Evolutionary conservation across 1,140 invertebrate genomes (phyloP).

Genomic region (Asobara japonica): DNA sequence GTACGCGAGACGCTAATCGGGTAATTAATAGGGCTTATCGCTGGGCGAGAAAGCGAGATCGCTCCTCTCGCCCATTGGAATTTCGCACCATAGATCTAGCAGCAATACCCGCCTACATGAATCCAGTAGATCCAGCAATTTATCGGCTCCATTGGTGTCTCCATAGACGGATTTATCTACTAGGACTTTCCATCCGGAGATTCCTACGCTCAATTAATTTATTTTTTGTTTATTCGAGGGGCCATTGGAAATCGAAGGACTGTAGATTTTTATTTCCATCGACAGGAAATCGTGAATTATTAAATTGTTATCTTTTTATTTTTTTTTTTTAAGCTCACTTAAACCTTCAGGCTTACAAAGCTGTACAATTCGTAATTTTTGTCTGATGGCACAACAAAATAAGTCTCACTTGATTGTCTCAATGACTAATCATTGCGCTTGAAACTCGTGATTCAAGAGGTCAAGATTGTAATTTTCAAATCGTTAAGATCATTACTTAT

Average conservation of each 20-base stretch:
- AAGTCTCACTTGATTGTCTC: neutral
- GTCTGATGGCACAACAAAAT: too few relatives aligned
- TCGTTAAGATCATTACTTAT: constrained; percentile 6
- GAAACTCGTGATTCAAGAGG: constrained; percentile 13
- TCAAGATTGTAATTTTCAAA: constrained; percentile 15
- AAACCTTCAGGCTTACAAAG: too few relatives aligned
- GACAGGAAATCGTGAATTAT: too few relatives aligned
- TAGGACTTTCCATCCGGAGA: constrained; percentile 13
- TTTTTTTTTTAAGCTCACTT: too few relatives aligned
- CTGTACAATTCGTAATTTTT: too few relatives aligned
- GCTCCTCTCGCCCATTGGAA: constrained; percentile 10
- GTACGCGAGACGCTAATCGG: constrained; percentile 21
- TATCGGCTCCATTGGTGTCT: constrained; percentile 17
- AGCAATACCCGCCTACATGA: neutral
- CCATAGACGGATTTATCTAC: constrained; percentile 19
- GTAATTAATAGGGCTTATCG: constrained; percentile 32
- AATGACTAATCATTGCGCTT: constrained; percentile 1
- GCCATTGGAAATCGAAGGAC: too few relatives aligned
- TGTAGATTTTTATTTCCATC: too few relatives aligned
- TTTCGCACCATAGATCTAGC: neutral
- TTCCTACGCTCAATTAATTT: constrained; percentile 8
- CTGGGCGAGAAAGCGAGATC: constrained; percentile 25
- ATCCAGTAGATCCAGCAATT: constrained; percentile 12
- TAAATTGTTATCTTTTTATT: too few relatives aligned
- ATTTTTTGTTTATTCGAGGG: neutral